Percentiles rank a stretch among this genome's conserved stretches.
Evolutionary conservation across 2,797 vertebrate genomes (phyloP).

Genomic region (Bovichtus diacanthus): DNA sequence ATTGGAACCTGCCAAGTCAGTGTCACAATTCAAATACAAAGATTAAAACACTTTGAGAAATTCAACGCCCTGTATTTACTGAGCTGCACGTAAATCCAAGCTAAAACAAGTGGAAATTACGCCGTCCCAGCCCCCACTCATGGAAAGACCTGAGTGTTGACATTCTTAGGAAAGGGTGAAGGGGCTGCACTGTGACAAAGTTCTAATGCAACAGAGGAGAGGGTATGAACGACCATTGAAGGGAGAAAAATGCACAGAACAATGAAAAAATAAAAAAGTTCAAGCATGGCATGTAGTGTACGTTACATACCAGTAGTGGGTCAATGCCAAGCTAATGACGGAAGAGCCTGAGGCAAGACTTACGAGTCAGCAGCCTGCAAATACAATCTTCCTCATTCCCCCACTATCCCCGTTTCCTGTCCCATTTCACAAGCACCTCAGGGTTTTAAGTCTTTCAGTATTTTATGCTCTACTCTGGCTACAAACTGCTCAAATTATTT

Average conservation of each 20-base stretch:
- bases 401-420: constrained; percentile 27
- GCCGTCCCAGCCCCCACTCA: fast-evolving
- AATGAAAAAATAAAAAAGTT: neutral
- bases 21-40: constrained; percentile 29
- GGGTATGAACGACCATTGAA: constrained; percentile 15
- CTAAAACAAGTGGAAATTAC: neutral
- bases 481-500: neutral
- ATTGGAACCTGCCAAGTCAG: constrained; percentile 5
- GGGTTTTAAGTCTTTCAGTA: constrained; percentile 6
- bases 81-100: neutral
- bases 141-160: constrained; percentile 34
- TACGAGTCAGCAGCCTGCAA: constrained; percentile 60
- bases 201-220: constrained; percentile 54
- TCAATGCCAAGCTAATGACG: constrained; percentile 12
- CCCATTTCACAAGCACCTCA: constrained; percentile 31
- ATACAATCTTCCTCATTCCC: constrained; percentile 41
- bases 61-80: neutral
- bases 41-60: constrained; percentile 3
- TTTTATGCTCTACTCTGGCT: neutral
- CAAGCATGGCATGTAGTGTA: neutral
- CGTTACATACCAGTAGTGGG: neutral
- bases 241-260: neutral
- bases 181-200: constrained; percentile 52
- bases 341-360: constrained; percentile 36
- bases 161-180: constrained; percentile 46